These are phyloP conservation scores for Gallinago undulata DNA, from an alignment of 2,113 vertebrate species.

Conservation along the genomic window DNA sequence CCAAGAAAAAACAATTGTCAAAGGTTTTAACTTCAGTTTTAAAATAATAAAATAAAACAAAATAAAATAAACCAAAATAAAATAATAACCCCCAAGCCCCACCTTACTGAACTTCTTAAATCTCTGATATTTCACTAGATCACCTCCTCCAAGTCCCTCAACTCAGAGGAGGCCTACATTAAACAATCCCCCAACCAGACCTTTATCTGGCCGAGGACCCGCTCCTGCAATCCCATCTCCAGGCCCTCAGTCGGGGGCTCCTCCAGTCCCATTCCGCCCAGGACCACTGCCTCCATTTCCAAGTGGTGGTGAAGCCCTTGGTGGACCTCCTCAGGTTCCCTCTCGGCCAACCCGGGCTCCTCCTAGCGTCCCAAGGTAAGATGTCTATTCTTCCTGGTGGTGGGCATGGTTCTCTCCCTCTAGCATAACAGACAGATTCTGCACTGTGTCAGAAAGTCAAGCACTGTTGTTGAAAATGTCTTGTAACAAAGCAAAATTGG, in stretches of 20 bases:
- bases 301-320: conserved; percentile 69
- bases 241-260: conserved; percentile 74
- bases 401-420: conserved; percentile 50
- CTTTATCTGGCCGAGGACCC: conserved; percentile 69
- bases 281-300: conserved; percentile 71
- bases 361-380: conserved; percentile 88
- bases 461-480: background rate
- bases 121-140: conserved; percentile 71
- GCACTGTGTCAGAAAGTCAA: background rate
- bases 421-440: conserved; percentile 30
- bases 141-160: conserved; percentile 85
- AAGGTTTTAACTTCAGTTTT: background rate
- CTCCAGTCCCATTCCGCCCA: conserved; percentile 74
- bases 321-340: conserved; percentile 70
- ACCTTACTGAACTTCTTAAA: background rate
- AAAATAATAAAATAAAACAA: background rate
- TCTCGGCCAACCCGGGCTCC: conserved; percentile 76
- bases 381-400: background rate
- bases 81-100: background rate
- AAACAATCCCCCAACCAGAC: conserved; percentile 55
- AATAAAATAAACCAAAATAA: background rate
- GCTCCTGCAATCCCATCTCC: conserved; percentile 76
- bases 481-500: background rate
- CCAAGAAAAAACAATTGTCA: background rate
- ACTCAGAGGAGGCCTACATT: conserved; percentile 76